phyloP scores from a whole-genome alignment of 2,797 vertebrate genomes.

The Neosilurus hyrtlii region DNA sequence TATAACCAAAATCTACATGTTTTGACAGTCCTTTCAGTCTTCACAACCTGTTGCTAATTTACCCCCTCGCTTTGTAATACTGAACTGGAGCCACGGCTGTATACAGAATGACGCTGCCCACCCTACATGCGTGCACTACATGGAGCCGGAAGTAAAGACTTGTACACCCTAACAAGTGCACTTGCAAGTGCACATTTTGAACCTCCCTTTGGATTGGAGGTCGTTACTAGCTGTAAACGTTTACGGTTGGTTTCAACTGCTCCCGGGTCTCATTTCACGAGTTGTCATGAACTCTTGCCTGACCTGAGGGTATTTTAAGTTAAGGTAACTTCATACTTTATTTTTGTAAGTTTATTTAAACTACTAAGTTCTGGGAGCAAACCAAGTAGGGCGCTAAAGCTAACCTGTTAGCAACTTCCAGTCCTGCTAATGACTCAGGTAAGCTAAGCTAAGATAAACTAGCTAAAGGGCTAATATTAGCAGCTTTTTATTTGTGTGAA shows the following conservation, averaged over 20 bases:
- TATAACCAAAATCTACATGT: not conserved
- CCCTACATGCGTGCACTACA: not conserved
- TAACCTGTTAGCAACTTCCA: slow-evolving; percentile 1
- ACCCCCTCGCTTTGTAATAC: not conserved
- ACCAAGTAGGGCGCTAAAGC: not conserved
- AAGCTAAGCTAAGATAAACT: not conserved
- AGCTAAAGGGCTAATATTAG: too few relatives aligned
- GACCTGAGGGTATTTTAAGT: slow-evolving; percentile 43
- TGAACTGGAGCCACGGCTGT: not conserved
- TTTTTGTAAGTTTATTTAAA: slow-evolving; percentile 2
- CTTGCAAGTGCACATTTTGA: too few relatives aligned
- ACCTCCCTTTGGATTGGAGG: not conserved
- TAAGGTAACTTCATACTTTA: not conserved
- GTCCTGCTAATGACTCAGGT: not conserved
- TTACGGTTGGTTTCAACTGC: not conserved
- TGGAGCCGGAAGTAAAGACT: not conserved
- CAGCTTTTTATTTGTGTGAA: not conserved
- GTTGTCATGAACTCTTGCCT: slow-evolving; percentile 19
- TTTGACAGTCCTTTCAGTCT: not conserved
- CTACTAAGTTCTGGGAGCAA: not conserved
- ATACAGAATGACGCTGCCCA: not conserved
- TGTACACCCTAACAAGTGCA: slow-evolving; percentile 5
- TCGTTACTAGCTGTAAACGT: not conserved
- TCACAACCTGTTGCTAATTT: not conserved
- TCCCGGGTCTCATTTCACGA: slow-evolving; percentile 40